Base-by-base conservation (phyloP, 1,140 invertebrate species). In the Meloidogyne hapla region DNA sequence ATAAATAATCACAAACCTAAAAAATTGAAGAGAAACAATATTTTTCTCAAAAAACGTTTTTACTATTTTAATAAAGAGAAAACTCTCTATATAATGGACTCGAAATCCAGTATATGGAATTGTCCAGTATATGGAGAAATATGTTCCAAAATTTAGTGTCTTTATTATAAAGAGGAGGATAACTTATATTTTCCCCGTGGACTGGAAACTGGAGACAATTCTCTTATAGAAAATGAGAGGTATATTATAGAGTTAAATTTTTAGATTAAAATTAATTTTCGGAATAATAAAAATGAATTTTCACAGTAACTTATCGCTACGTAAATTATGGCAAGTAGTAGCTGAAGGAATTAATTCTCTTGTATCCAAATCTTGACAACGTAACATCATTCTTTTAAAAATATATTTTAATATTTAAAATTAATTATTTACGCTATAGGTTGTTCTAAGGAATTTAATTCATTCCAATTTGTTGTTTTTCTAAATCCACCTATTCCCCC, bases 301-400 rank as follows among this genome's bases (percentile, higher is more conserved):
- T 33, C 2, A 33, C 26, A 28, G 15, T 72, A 48, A 56, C 62
- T 75, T 62, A 61, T 84, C 83, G 28, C 82, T 71, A 10, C 80
- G 72, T 15, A 45, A 67, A 45, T 82, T 84, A 26, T 70, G 74
- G 40, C 80, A 82, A 26, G 74, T 77, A 23, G 68, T 76, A n/a
- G 80, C 80, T 23, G 73, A 72, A 15, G 73, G 48, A 33, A 81
- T 64, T 9, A 82, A 73, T 23, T 71, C 75, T 62, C 63, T 42
- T 25, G 73, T 77, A 13, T 74, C 40, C 13, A 68, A 25, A 45
- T 84, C 61, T 48, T 84, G 82, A 61, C 80, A 82, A 33, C 80
- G 68, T 40, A 77, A 61, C 76, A 77, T 77, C 45, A 72, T 56
- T 56, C 48, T 56, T 56, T n/a, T n/a, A 56, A 56, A n/a, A 6